Conservation (phyloP, 1,140 invertebrate species). For the Vollenhovia emeryi region DNA sequence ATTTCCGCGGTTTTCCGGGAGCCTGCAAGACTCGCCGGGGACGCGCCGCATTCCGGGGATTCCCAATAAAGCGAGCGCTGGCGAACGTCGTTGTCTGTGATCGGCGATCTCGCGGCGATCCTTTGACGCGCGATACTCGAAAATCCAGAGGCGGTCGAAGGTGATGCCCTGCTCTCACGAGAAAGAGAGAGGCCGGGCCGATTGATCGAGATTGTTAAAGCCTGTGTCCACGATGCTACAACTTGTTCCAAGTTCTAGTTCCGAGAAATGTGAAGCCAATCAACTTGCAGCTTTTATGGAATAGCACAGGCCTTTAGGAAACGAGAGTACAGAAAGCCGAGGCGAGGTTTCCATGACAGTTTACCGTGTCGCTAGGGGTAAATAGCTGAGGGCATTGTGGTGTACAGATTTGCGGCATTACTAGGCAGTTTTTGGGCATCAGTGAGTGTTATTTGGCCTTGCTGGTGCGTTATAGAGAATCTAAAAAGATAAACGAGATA, state of each 20-base stretch:
- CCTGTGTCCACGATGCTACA: no score
- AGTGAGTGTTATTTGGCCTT: no score
- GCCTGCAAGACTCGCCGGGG: constrained; percentile 12
- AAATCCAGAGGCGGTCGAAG: constrained; percentile 8
- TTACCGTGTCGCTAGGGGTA: no score
- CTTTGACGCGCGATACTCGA: constrained; percentile 49
- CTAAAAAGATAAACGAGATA: no score
- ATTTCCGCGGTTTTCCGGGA: constrained; percentile 62
- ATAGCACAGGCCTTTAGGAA: no score
- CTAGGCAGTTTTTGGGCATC: no score
- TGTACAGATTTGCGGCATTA: no score
- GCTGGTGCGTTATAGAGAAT: no score
- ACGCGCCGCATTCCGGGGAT: constrained; percentile 62
- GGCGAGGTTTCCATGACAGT: background rate
- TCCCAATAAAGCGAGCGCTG: constrained; percentile 53
- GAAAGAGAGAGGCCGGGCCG: background rate
- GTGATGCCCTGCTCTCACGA: background rate
- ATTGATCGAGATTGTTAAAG: constrained; percentile 34
- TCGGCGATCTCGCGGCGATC: constrained; percentile 26
- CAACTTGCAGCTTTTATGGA: no score
- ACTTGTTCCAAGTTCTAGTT: no score
- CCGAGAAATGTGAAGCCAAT: no score
- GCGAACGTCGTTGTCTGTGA: constrained; percentile 14
- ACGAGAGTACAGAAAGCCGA: background rate
- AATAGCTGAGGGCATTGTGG: no score